A percentile compares a stretch with the other conserved stretches of the same genome.
phyloP scores from a whole-genome alignment of 2,113 vertebrate species.

The Taurulus bubalis region DNA sequence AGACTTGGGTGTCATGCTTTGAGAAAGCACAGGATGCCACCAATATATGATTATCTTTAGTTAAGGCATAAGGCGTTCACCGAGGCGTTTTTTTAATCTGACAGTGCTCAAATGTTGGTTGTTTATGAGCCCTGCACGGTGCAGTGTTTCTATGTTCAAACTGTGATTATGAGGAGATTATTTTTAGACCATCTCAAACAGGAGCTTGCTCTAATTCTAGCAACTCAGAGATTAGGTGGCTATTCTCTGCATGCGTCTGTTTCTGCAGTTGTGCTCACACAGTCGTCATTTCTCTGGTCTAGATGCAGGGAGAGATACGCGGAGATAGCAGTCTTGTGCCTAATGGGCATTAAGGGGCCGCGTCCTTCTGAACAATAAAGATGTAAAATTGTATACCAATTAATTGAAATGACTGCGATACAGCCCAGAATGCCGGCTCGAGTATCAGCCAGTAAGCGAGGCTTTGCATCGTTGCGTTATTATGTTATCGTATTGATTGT shows the following conservation, averaged over 20 bases:
- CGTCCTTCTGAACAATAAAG: background rate
- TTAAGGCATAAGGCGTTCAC: background rate
- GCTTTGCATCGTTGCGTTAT: background rate
- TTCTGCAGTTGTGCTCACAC: slow-evolving; percentile 13
- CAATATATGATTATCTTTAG: background rate
- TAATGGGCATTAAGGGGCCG: background rate
- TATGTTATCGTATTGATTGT: background rate
- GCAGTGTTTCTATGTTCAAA: slow-evolving; percentile 46
- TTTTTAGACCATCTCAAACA: slow-evolving; percentile 66
- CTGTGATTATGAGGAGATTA: slow-evolving; percentile 50
- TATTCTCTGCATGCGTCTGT: slow-evolving; percentile 17
- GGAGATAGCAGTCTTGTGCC: background rate
- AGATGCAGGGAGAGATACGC: background rate
- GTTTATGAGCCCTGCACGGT: slow-evolving; percentile 29
- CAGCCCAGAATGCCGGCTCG: background rate
- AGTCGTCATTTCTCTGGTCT: slow-evolving; percentile 4
- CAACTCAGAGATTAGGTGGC: slow-evolving; percentile 54
- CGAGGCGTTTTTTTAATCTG: background rate
- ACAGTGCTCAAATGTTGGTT: slow-evolving; percentile 6
- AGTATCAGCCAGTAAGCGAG: no score
- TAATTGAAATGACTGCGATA: no score
- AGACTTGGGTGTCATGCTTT: background rate
- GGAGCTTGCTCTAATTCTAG: slow-evolving; percentile 60
- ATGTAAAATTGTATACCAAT: background rate
- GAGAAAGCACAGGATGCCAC: background rate